These are phyloP conservation scores for Chionomys nivalis DNA, from an alignment of 2,113 vertebrate species.

Conservation along the genomic window DNA sequence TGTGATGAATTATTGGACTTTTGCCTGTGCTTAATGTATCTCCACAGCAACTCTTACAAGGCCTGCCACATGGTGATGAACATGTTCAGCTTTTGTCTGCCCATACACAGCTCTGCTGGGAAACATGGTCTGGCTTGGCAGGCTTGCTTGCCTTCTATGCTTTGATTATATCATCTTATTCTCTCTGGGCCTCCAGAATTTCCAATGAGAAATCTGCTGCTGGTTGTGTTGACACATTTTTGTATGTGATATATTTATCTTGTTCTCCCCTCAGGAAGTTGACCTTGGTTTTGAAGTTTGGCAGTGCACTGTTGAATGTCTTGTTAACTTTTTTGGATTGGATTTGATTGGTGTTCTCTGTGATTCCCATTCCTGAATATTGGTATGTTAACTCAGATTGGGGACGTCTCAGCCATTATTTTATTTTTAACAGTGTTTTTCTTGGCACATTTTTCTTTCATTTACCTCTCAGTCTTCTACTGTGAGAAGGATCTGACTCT, in stretches of 20 bases:
- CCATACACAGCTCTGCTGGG: not conserved
- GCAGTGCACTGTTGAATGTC: not conserved
- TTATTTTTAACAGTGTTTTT: not conserved
- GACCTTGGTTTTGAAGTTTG: not conserved
- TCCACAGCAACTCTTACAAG: not conserved
- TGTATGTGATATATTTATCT: not conserved
- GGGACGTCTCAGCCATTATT: not conserved
- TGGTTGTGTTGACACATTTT: not conserved
- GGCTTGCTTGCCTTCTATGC: not conserved
- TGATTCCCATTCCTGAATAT: not conserved
- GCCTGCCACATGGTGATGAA: not conserved
- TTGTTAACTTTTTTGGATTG: not conserved
- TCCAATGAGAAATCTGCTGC: not conserved
- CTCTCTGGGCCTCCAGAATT: not conserved
- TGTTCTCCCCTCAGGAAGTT: not conserved
- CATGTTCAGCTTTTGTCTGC: not conserved
- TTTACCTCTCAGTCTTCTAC: not conserved
- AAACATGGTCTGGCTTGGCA: not conserved
- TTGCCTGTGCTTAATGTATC: not conserved
- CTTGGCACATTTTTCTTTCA: not conserved
- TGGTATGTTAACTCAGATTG: not conserved
- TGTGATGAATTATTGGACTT: not conserved
- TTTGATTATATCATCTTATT: not conserved
- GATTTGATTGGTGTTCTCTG: not conserved
- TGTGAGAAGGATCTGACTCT: not conserved